These are phyloP conservation scores for Falcaria lacertinaria DNA, from an alignment of 2,888 invertebrate species.

Conservation along the genomic window DNA sequence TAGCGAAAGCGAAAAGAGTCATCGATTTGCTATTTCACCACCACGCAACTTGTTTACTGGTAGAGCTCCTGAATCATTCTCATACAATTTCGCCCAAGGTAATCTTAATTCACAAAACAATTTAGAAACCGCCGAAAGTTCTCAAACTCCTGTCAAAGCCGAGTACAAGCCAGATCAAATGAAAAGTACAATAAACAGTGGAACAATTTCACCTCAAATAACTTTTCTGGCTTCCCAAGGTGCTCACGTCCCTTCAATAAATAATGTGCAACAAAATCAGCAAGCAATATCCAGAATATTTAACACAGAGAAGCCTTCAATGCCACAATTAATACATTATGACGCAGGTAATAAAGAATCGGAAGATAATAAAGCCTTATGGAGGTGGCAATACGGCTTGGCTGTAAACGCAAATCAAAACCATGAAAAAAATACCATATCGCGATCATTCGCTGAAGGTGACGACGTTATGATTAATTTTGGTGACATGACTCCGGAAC, in stretches of 20 bases:
- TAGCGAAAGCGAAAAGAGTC: slow-evolving; percentile 39
- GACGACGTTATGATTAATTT: slow-evolving; percentile 70
- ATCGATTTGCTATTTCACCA: slow-evolving; percentile 32
- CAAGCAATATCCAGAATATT: slow-evolving; percentile 50
- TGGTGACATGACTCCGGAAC: slow-evolving; percentile 63
- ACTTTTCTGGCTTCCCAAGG: slow-evolving; percentile 73
- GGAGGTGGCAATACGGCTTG: slow-evolving; percentile 72
- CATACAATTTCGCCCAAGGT: slow-evolving; percentile 53
- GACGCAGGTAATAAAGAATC: slow-evolving; percentile 54
- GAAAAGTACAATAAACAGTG: slow-evolving; percentile 48
- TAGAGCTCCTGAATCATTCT: slow-evolving; percentile 71
- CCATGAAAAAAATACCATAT: slow-evolving; percentile 60
- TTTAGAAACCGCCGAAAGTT: slow-evolving; percentile 48
- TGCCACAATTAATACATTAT: slow-evolving; percentile 69
- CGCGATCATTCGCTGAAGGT: slow-evolving; percentile 60
- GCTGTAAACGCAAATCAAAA: slow-evolving; percentile 49
- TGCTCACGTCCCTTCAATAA: slow-evolving; percentile 56
- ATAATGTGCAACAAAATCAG: slow-evolving; percentile 43
- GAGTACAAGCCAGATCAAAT: slow-evolving; percentile 51
- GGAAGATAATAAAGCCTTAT: slow-evolving; percentile 64
- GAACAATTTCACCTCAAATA: slow-evolving; percentile 64
- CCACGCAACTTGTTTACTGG: slow-evolving; percentile 64
- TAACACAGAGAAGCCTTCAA: slow-evolving; percentile 51
- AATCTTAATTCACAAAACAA: slow-evolving; percentile 45
- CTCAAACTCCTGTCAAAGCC: slow-evolving; percentile 48